Conservation (phyloP, 2,797 vertebrate genomes). For the Thripadectes ignobilis region DNA sequence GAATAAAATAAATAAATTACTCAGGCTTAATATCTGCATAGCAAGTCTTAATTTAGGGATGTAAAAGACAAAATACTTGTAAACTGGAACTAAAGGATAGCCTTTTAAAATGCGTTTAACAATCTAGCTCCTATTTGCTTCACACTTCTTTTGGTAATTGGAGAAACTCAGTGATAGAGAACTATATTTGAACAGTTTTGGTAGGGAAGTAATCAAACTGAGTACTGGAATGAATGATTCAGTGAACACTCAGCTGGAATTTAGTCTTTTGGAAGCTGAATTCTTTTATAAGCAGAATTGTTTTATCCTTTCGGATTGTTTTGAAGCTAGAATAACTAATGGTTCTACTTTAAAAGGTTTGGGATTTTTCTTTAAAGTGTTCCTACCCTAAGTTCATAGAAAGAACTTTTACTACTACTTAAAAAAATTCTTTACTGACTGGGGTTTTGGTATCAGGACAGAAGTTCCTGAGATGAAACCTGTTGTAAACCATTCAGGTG, state of each 20-base stretch:
- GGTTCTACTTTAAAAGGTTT: neutral
- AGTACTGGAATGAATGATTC: neutral
- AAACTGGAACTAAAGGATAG: neutral
- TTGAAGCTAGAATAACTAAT: neutral
- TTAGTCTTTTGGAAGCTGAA: neutral
- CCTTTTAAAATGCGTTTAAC: neutral
- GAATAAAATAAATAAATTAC: neutral
- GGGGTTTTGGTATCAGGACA: neutral
- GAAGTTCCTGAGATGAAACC: neutral
- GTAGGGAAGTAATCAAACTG: neutral
- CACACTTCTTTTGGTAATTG: neutral
- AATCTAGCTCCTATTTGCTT: neutral
- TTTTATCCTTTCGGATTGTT: neutral
- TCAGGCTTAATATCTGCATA: neutral
- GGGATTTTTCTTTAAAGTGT: neutral
- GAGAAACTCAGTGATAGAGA: neutral
- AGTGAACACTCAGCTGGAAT: neutral
- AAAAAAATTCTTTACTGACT: neutral
- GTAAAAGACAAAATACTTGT: neutral
- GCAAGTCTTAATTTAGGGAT: neutral
- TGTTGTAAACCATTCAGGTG: neutral
- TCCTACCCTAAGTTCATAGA: neutral
- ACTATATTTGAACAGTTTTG: neutral
- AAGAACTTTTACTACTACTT: neutral
- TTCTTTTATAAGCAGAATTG: neutral